Evolutionary conservation across 2,888 invertebrate species (phyloP).

Genomic region (Drosophila diplacantha): DNA sequence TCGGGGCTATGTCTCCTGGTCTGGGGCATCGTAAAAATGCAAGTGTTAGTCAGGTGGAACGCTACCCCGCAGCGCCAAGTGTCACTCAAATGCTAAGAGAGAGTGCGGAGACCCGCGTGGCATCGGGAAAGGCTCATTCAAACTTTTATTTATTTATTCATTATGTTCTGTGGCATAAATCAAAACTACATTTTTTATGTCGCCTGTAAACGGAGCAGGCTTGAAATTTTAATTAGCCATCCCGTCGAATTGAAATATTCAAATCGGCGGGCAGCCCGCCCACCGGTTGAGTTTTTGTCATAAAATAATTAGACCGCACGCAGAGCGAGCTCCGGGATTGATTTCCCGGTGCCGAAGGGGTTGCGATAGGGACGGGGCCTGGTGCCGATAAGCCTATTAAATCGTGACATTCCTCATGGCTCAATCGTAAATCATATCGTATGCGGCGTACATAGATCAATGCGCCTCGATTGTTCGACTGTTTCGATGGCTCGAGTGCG

Average conservation of each 20-base stretch:
- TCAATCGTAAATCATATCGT: slow-evolving; percentile 70
- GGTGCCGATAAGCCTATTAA: slow-evolving; percentile 68
- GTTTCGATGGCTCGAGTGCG: slow-evolving; percentile 54
- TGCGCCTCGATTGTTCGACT: slow-evolving; percentile 58
- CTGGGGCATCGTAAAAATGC: slow-evolving; percentile 23
- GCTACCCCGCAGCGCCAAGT: slow-evolving; percentile 40
- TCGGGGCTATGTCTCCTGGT: not conserved
- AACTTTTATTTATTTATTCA: slow-evolving; percentile 29
- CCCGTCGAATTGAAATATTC: slow-evolving; percentile 37
- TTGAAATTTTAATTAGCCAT: slow-evolving; percentile 65
- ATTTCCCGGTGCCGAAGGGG: slow-evolving; percentile 28
- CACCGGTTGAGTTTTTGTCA: slow-evolving; percentile 57
- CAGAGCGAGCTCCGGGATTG: slow-evolving; percentile 35
- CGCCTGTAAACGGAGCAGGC: slow-evolving; percentile 34
- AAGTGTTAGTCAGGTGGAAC: slow-evolving; percentile 54
- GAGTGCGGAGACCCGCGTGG: not conserved
- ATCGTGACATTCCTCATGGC: slow-evolving; percentile 72
- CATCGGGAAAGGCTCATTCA: slow-evolving; percentile 21
- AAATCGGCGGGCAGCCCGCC: slow-evolving; percentile 9
- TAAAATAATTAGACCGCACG: slow-evolving; percentile 73
- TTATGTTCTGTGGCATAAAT: slow-evolving; percentile 52
- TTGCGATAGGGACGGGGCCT: slow-evolving; percentile 13
- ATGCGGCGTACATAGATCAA: slow-evolving; percentile 62
- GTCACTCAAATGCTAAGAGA: slow-evolving; percentile 43
- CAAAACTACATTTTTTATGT: slow-evolving; percentile 56